Evolutionary conservation across 1,140 invertebrate genomes (phyloP).

Genomic region (Charaxes varanes): DNA sequence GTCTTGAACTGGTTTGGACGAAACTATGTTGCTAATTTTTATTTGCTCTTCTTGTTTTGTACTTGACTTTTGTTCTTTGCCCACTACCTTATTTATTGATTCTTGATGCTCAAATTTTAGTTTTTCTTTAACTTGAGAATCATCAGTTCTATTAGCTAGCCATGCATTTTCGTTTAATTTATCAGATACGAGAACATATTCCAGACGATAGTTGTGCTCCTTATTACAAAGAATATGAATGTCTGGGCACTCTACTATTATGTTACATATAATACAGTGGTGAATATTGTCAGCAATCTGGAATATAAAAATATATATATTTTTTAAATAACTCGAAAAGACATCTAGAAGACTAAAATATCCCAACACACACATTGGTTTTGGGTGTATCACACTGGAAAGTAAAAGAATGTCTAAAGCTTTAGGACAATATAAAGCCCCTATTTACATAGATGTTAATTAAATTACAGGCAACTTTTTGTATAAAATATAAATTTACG

Average conservation of each 20-base stretch:
- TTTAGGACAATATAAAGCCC: background rate
- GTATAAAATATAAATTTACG: background rate
- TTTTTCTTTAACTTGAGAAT: no score
- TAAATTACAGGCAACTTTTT: background rate
- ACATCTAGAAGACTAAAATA: no score
- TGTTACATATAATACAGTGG: slow-evolving; percentile 19
- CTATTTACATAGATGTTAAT: background rate
- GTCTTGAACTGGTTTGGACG: no score
- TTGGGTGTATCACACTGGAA: no score
- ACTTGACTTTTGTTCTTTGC: no score
- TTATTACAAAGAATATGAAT: slow-evolving; percentile 9
- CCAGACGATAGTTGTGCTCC: slow-evolving; percentile 3
- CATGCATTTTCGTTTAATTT: slow-evolving; percentile 1
- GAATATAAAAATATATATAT: background rate
- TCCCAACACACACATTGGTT: no score
- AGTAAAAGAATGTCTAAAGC: no score
- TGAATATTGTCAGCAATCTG: slow-evolving; percentile 5
- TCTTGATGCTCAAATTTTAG: no score
- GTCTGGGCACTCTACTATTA: slow-evolving; percentile 8
- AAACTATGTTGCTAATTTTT: no score
- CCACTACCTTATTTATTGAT: no score
- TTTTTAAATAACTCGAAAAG: background rate
- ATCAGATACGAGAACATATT: slow-evolving; percentile 5
- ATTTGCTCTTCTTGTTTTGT: no score
- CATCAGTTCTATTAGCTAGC: no score